Evolutionary conservation across 2,888 invertebrate species (phyloP), one percentile per base, ranked within the genome.

Genomic region (Andrena fulva): DNA sequence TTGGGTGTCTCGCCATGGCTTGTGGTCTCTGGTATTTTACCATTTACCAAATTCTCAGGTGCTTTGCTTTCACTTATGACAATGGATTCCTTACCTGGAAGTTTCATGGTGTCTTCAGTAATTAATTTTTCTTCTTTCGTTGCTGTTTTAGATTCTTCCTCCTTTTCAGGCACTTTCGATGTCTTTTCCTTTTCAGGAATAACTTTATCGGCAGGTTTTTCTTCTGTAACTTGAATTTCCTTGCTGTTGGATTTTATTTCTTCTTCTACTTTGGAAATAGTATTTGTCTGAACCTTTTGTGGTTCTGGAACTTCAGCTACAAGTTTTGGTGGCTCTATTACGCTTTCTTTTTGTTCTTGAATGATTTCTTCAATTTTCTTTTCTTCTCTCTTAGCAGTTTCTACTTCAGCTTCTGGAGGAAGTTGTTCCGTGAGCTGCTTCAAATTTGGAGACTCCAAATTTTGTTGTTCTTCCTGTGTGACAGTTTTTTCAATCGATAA

Each of bases 171-270:
- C 8, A 60, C 62, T 33, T 54, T 48, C 2, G 42, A 29, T 12
- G 10, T 20, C 12, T 78, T 63, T 20, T 63, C 54, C 12, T 79
- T 63, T 6, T 50, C 67, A 54, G 62, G 7, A 66, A 24, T 7
- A 31, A 24, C 6, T 8, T 73, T 56, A 2, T 64, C 63, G 0
- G 48, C 24, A 50, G n/a, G 31, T 2, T 56, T 72, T 8, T 66
- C 29, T 29, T 29, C 2, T 27, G 42, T 8, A 16, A n/a, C 50
- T 42, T 42, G 10, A 0, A 2, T 27, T 16, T 16, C 42, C 42
- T 42, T 42, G 42, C 4, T 16, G 42, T 16, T 42, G 12, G 42
- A 4, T 16, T 42, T 42, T 42, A 42, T 16, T 42, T 42, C 42
- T 42, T 42, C 42, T 42, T 42, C 42, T 42, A 42, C 16, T 42